These are phyloP conservation scores for Brachionus angularis DNA, from an alignment of 1,140 invertebrate species.

Conservation along the genomic window DNA sequence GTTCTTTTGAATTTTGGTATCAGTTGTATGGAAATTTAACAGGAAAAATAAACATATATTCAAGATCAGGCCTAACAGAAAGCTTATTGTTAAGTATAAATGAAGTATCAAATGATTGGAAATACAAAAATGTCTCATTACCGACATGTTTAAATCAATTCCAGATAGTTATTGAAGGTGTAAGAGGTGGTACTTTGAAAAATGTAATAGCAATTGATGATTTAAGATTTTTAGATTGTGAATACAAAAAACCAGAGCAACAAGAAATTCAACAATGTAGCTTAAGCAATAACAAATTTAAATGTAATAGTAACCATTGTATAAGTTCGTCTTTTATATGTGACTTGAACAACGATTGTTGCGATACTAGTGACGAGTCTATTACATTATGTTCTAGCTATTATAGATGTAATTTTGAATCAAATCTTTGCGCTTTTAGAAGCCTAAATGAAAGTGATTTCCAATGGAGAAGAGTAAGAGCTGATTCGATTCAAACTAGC, in stretches of 20 bases:
- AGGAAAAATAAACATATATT: conserved; percentile 46
- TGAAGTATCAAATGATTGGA: conserved; percentile 47
- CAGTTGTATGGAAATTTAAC: conserved; percentile 43
- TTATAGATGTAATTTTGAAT: conserved; percentile 42
- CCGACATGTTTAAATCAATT: conserved; percentile 50
- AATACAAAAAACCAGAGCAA: conserved; percentile 44
- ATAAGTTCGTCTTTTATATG: conserved; percentile 48
- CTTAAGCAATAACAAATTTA: conserved; percentile 3
- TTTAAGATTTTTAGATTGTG: conserved; percentile 49
- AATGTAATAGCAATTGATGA: conserved; percentile 53
- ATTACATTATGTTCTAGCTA: conserved; percentile 46
- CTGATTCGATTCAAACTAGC: too few relatives aligned
- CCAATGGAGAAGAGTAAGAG: conserved; percentile 8
- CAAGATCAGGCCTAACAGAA: conserved; percentile 38
- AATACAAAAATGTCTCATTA: conserved; percentile 45
- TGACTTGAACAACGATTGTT: conserved; percentile 51
- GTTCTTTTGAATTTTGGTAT: conserved; percentile 45
- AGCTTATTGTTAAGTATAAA: conserved; percentile 9
- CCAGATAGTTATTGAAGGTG: conserved; percentile 49
- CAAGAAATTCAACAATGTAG: conserved; percentile 44
- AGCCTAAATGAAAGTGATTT: conserved; percentile 29
- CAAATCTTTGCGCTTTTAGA: conserved; percentile 14
- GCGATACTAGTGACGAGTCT: conserved; percentile 51
- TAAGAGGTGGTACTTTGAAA: conserved; percentile 47
- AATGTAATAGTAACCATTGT: conserved; percentile 45